Conservation (phyloP, 2,113 vertebrate genomes). For the Clarias magur region DNA sequence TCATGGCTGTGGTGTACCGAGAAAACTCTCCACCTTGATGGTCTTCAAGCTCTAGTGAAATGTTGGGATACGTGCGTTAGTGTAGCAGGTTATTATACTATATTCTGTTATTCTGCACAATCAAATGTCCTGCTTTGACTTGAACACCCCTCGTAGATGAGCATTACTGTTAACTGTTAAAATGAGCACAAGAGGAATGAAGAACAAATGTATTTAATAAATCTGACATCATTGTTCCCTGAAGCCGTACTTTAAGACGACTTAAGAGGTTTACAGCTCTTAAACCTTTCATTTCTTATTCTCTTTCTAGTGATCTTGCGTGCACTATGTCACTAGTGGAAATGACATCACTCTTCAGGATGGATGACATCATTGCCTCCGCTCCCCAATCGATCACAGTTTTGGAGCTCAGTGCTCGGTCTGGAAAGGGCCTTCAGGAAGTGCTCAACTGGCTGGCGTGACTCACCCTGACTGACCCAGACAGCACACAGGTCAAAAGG, state of each 20-base stretch:
- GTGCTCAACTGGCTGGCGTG: conserved; percentile 84
- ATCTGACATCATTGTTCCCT: neutral
- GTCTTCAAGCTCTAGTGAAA: too few relatives aligned
- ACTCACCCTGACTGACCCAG: conserved; percentile 59
- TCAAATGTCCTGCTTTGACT: too few relatives aligned
- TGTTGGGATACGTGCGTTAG: too few relatives aligned
- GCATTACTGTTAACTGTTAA: too few relatives aligned
- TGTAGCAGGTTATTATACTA: too few relatives aligned
- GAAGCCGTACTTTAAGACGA: neutral
- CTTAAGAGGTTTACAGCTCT: neutral
- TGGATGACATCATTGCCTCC: conserved; percentile 81
- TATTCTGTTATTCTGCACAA: too few relatives aligned
- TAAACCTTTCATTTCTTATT: neutral
- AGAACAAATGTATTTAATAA: too few relatives aligned
- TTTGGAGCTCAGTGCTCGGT: conserved; percentile 78
- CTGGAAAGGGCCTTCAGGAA: conserved; percentile 78
- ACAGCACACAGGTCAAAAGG: conserved; percentile 5
- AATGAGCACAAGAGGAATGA: too few relatives aligned
- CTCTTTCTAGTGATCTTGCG: conserved; percentile 80
- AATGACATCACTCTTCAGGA: conserved; percentile 87
- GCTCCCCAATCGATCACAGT: conserved; percentile 79
- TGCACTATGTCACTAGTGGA: conserved; percentile 84
- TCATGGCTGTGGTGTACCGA: too few relatives aligned
- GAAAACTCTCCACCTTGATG: too few relatives aligned
- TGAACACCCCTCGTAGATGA: too few relatives aligned